phyloP scores from a whole-genome alignment of 2,797 vertebrate genomes.

The Threskiornis aethiopicus region DNA sequence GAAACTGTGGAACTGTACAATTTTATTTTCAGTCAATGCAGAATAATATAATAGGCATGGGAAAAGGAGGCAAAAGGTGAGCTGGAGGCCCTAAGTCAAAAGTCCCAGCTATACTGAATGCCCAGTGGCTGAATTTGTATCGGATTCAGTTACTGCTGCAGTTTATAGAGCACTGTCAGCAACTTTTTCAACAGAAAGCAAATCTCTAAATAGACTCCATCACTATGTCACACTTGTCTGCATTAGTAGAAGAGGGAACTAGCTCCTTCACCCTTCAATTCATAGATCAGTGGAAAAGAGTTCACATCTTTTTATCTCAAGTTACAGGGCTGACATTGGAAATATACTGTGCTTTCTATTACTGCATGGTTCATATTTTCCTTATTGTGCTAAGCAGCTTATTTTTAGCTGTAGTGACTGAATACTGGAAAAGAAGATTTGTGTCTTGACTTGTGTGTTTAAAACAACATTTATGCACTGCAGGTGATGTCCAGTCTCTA shows the following conservation, averaged over 20 bases:
- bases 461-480: not conserved
- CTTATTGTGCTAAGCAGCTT: slow-evolving; percentile 1
- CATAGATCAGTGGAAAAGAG: not conserved
- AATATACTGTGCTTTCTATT: not conserved
- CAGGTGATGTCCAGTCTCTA: not conserved
- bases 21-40: not conserved
- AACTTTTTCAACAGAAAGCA: not conserved
- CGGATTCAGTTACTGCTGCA: not conserved
- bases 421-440: slow-evolving; percentile 9
- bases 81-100: not conserved
- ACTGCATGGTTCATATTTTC: not conserved
- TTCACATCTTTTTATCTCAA: not conserved
- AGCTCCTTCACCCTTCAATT: slow-evolving; percentile 14
- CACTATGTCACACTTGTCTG: not conserved
- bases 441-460: not conserved
- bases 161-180: not conserved
- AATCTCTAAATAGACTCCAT: not conserved
- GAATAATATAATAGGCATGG: not conserved
- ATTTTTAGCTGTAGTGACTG: not conserved
- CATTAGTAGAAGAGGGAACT: not conserved
- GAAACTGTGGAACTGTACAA: not conserved
- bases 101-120: not conserved
- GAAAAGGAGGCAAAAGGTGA: not conserved
- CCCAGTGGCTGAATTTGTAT: not conserved
- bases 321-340: not conserved